These are phyloP conservation scores for Syrrhaptes paradoxus DNA, from an alignment of 2,113 vertebrate genomes.

Conservation along the genomic window DNA sequence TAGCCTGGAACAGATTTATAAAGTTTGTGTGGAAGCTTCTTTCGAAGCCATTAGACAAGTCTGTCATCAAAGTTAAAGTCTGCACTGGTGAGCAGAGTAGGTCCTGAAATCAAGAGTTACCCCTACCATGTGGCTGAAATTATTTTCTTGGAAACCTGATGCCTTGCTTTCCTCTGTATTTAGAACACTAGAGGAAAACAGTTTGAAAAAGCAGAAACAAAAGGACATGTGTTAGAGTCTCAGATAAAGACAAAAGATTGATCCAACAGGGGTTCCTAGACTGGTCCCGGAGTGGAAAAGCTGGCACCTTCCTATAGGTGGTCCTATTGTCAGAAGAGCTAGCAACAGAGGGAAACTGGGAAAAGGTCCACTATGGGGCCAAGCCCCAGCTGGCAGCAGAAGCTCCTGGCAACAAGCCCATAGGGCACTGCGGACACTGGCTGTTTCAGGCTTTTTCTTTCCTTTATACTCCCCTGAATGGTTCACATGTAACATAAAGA, in stretches of 20 bases:
- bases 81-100: background rate
- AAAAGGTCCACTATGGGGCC: fast-evolving
- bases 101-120: background rate
- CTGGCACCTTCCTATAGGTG: background rate
- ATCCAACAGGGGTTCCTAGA: background rate
- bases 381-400: background rate
- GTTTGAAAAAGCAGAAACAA: background rate
- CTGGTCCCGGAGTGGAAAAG: background rate
- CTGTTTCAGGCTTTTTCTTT: background rate
- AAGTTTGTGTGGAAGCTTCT: background rate
- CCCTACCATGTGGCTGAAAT: fast-evolving
- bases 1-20: background rate
- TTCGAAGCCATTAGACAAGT: background rate
- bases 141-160: background rate
- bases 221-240: background rate
- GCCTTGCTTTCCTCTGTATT: background rate
- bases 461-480: background rate
- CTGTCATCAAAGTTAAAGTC: background rate
- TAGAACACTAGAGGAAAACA: background rate
- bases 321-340: background rate
- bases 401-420: background rate
- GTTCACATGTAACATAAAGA: background rate
- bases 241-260: background rate
- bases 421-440: background rate
- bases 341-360: background rate